phyloP scores from a whole-genome alignment of 92 coral and sea anemone genomes.

The Porites evermanni region DNA sequence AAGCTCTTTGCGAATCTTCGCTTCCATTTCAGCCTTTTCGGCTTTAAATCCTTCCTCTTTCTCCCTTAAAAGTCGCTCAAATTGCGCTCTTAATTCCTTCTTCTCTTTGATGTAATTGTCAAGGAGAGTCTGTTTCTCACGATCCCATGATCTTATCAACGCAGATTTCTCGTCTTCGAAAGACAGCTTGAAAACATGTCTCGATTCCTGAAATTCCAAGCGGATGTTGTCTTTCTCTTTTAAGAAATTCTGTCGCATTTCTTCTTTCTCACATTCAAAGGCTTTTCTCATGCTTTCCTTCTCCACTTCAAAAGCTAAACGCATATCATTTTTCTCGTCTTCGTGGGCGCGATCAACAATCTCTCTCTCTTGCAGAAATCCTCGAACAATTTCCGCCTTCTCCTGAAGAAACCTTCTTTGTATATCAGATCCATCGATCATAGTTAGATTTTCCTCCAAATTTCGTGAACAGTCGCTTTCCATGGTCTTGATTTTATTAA shows the following conservation, averaged over 20 bases:
- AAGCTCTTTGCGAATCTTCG: conserved; percentile 77
- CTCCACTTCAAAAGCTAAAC: conserved; percentile 83
- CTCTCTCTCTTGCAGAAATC: conserved; percentile 94
- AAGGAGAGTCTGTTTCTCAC: conserved; percentile 74
- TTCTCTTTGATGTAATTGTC: conserved; percentile 84
- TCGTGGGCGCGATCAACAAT: conserved; percentile 84
- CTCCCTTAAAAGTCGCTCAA: conserved; percentile 67
- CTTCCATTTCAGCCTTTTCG: conserved; percentile 87
- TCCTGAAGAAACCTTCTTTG: conserved; percentile 76
- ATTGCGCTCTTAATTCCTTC: conserved; percentile 75
- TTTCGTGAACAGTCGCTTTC: conserved; percentile 16
- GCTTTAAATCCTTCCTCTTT: conserved; percentile 77
- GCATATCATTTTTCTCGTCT: conserved; percentile 88
- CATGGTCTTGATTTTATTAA: conserved; percentile 8
- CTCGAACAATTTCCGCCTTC: conserved; percentile 94
- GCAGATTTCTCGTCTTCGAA: conserved; percentile 92
- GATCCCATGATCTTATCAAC: conserved; percentile 73
- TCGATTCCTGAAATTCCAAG: conserved; percentile 91
- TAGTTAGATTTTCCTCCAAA: conserved; percentile 15
- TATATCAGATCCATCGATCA: conserved; percentile 44
- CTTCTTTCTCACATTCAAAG: conserved; percentile 92
- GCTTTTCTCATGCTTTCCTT: conserved; percentile 83
- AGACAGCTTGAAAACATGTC: conserved; percentile 91
- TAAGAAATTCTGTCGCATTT: conserved; percentile 87
- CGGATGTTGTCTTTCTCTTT: conserved; percentile 95